Evolutionary conservation across 2,113 vertebrate species (phyloP).

Genomic region (Catharus fuscescens): DNA sequence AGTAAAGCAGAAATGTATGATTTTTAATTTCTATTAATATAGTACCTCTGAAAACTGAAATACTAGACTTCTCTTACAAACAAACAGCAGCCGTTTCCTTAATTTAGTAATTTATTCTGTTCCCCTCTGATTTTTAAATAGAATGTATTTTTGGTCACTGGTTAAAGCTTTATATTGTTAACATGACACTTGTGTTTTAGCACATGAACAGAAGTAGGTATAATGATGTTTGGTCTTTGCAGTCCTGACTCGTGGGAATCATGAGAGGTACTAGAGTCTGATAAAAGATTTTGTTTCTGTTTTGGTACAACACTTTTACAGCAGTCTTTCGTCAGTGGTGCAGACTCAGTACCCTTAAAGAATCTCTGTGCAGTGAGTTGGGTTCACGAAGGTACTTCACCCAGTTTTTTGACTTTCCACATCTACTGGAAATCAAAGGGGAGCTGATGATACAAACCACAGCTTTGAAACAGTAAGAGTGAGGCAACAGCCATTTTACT

Average conservation of each 20-base stretch:
- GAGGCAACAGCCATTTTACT: neutral
- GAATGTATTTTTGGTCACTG: neutral
- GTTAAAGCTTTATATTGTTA: neutral
- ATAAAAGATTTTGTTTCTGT: neutral
- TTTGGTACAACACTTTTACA: neutral
- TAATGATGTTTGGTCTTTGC: neutral
- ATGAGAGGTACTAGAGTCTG: neutral
- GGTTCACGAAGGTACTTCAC: neutral
- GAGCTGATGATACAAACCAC: neutral
- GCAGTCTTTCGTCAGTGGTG: neutral
- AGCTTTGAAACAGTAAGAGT: neutral
- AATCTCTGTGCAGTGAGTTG: neutral
- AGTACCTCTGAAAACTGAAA: neutral
- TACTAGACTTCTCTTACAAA: neutral
- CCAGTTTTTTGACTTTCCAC: neutral
- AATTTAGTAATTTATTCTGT: neutral
- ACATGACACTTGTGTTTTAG: neutral
- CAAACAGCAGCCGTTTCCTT: neutral
- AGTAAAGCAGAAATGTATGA: neutral
- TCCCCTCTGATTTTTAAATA: neutral
- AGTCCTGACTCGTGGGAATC: neutral
- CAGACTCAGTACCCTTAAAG: neutral
- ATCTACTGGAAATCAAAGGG: neutral
- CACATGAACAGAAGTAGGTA: neutral
- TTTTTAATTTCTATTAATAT: neutral